phyloP scores from a whole-genome alignment of 2,888 invertebrate species.

The Hydrotaea cyrtoneurina region DNA sequence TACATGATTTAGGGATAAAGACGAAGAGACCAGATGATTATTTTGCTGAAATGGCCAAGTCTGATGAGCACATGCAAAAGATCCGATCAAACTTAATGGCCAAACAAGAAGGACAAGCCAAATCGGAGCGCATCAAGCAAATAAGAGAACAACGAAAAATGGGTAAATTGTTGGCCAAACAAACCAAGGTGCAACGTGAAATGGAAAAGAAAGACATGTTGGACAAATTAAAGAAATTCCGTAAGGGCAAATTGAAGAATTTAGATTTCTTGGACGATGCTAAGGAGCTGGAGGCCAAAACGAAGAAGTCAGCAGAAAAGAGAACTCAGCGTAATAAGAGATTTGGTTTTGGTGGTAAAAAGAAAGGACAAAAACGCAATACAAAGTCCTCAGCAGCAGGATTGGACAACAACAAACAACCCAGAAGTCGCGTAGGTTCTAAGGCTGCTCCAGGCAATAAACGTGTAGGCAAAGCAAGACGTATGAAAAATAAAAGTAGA shows the following conservation, averaged over 20 bases:
- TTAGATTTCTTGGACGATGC: conserved; percentile 90
- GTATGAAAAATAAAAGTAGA: conserved; percentile 77
- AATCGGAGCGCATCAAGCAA: conserved; percentile 94
- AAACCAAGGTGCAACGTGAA: conserved; percentile 91
- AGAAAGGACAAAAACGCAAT: conserved; percentile 93
- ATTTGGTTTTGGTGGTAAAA: conserved; percentile 98
- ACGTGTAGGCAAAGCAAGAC: conserved; percentile 83
- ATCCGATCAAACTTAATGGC: conserved; percentile 91
- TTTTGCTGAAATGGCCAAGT: conserved; percentile 99
- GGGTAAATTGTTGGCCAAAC: conserved; percentile 93
- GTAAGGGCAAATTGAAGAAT: conserved; percentile 91
- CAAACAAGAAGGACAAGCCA: conserved; percentile 91
- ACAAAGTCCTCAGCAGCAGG: conserved; percentile 87
- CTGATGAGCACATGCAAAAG: conserved; percentile 98
- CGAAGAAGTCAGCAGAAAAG: conserved; percentile 81
- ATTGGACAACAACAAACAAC: conserved; percentile 73
- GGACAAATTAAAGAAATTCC: conserved; percentile 95
- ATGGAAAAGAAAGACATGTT: conserved; percentile 95
- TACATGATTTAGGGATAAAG: conserved; percentile 88
- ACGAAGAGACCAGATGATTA: conserved; percentile 96
- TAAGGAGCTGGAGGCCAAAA: conserved; percentile 78
- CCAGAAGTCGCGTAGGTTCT: conserved; percentile 71
- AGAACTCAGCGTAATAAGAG: conserved; percentile 89
- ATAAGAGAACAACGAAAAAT: conserved; percentile 95
- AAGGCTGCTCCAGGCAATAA: conserved; percentile 80